Percentiles rank a stretch among this genome's conserved stretches.
phyloP scores from a whole-genome alignment of 2,797 vertebrate species.

The Paguma larvata region DNA sequence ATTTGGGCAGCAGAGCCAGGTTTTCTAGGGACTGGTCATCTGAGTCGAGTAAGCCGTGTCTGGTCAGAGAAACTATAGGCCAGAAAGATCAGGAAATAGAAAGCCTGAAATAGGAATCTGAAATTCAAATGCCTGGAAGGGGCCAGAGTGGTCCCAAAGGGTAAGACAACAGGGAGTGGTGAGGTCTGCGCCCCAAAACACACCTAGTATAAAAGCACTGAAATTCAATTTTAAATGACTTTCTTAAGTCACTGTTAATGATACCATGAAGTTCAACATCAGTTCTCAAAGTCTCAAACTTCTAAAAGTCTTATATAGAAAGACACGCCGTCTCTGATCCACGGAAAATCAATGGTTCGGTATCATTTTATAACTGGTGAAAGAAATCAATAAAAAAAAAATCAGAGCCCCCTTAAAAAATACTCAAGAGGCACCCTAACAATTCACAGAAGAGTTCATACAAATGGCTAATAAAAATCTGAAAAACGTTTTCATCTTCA shows the following conservation, averaged over 20 bases:
- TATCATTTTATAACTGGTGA: background rate
- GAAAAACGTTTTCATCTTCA: background rate
- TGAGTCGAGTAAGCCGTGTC: background rate
- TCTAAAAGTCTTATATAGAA: constrained; percentile 1
- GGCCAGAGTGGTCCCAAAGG: background rate
- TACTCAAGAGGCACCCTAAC: background rate
- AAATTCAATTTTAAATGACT: background rate
- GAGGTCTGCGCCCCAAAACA: background rate
- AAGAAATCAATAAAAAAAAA: background rate
- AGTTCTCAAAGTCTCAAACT: background rate
- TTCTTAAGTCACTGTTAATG: background rate
- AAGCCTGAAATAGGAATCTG: background rate
- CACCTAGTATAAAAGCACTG: background rate
- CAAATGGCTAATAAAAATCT: background rate
- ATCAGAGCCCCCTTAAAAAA: background rate
- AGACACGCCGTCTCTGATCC: background rate
- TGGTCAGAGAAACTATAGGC: background rate
- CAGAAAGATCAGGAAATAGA: background rate
- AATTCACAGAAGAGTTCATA: background rate
- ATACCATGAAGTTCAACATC: background rate
- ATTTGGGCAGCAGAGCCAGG: background rate
- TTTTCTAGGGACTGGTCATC: background rate
- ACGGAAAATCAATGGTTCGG: background rate
- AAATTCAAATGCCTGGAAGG: background rate
- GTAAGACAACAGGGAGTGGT: background rate